Conservation (phyloP, 2,113 vertebrate genomes). For the Natator depressus region DNA sequence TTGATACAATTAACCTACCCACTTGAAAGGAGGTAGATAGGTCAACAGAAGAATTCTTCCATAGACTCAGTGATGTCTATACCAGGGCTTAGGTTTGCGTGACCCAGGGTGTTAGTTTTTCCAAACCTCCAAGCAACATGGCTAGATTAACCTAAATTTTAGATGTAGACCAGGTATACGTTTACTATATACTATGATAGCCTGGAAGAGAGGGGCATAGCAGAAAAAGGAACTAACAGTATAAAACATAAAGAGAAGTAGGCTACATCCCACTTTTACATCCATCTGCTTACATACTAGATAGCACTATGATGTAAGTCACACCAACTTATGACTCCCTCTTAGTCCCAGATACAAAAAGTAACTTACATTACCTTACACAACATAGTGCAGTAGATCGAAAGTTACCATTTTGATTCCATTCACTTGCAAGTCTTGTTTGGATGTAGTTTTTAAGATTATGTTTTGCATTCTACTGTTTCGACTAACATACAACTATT, state of each 20-base stretch:
- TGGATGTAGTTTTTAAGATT: background rate
- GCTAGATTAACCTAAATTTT: too few species aligned
- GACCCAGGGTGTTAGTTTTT: too few species aligned
- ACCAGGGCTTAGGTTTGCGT: too few species aligned
- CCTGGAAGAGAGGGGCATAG: background rate
- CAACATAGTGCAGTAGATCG: background rate
- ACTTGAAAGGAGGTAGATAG: too few species aligned
- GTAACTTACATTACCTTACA: background rate
- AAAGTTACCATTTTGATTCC: background rate
- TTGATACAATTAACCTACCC: too few species aligned
- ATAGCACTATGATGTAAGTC: background rate
- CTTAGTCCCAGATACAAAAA: background rate
- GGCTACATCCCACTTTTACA: background rate
- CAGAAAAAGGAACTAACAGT: background rate
- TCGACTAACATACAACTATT: background rate
- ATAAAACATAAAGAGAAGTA: background rate
- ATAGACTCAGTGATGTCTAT: too few species aligned
- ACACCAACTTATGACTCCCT: background rate
- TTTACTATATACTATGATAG: background rate
- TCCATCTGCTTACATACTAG: rapidly evolving
- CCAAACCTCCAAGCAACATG: too few species aligned
- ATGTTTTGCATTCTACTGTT: background rate
- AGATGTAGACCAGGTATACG: background rate
- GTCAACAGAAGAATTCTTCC: too few species aligned
- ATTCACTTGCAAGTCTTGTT: background rate